Base-by-base conservation (phyloP, 1,140 invertebrate genomes). In the Hermatobates lingyangjiaoensis region DNA sequence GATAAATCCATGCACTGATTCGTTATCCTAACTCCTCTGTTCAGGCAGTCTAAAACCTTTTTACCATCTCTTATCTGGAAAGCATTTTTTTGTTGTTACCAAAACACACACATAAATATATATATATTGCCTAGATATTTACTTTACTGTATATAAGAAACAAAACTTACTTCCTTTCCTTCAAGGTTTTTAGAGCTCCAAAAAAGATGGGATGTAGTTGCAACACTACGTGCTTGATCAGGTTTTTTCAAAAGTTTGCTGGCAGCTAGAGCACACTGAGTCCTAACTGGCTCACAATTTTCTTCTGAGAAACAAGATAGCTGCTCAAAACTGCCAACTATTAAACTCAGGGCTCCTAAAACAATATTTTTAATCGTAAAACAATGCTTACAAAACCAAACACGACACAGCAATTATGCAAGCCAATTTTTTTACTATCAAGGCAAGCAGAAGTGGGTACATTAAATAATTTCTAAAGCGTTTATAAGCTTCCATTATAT, bases 1-100 rank as follows among this genome's bases (percentile, higher is more conserved):
- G 84, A 83, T n/a, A 79, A 78, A 68, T 98, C 94, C 86, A 98
- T 91, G 59, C 94, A 98, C 58, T 98, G 92, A 59, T 86, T 90
- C 2, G 89, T 89, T 56, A 97, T 93, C 55, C 88, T 80, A 1
- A 90, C 78, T 3, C 87, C 90, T 68, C 97, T 97, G 66, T 95
- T 96, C 48, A 98, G 69, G 66, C 93, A 98, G 61, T 98, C 94
- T 38, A 92, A 70, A 0, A 95, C 93, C 49, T 87, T 74, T 59
- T 84, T 83, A 4, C 86, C 87, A 68, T 98, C 91, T 56, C 83
- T 82, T 67, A 93, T 78, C 76, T 87, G 54, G 50, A 62, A 69
- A 61, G 5, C 15, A 23, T 20, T 7, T 18, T 15, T 10, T 45
- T 45, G 20, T 10, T 45, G n/a, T n/a, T n/a, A n/a, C n/a, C 1